These are phyloP conservation scores for Rhagophthalmus giganteus DNA, from an alignment of 2,888 invertebrate genomes.

Conservation along the genomic window DNA sequence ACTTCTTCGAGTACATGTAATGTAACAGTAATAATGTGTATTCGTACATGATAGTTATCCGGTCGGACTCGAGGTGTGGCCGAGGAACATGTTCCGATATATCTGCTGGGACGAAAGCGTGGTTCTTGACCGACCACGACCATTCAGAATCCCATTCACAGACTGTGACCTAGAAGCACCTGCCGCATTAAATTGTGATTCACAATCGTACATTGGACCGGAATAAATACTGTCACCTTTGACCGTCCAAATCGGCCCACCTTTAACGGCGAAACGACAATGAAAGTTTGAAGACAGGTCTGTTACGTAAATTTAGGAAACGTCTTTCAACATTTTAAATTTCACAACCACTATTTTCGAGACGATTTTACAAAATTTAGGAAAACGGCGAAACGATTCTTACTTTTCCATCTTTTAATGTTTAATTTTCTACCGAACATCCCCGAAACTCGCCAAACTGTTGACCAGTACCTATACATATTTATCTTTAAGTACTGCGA, in stretches of 20 bases:
- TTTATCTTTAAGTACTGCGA: too few relatives aligned
- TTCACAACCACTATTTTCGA: too few relatives aligned
- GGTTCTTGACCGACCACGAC: conserved; percentile 17
- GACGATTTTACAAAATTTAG: too few relatives aligned
- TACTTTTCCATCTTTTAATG: too few relatives aligned
- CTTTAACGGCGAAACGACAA: too few relatives aligned
- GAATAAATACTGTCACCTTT: conserved; percentile 16
- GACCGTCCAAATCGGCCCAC: conserved; percentile 3
- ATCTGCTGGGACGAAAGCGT: conserved; percentile 14
- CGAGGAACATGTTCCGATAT: not conserved
- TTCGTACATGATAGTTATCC: conserved; percentile 20
- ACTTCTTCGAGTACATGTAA: conserved; percentile 4
- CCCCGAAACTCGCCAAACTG: too few relatives aligned
- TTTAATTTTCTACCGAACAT: too few relatives aligned
- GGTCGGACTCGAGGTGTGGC: conserved; percentile 14
- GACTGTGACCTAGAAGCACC: conserved; percentile 27
- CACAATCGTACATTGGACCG: conserved; percentile 16
- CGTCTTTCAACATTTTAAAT: too few relatives aligned
- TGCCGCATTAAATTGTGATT: conserved; percentile 4
- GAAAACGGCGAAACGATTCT: too few relatives aligned
- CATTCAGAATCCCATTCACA: conserved; percentile 27
- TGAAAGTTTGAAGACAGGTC: too few relatives aligned
- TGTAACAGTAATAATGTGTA: conserved; percentile 7
- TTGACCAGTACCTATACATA: too few relatives aligned
- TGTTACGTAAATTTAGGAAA: too few relatives aligned